Base-by-base conservation (phyloP, 1,140 invertebrate species). In the Agraylea sexmaculata region DNA sequence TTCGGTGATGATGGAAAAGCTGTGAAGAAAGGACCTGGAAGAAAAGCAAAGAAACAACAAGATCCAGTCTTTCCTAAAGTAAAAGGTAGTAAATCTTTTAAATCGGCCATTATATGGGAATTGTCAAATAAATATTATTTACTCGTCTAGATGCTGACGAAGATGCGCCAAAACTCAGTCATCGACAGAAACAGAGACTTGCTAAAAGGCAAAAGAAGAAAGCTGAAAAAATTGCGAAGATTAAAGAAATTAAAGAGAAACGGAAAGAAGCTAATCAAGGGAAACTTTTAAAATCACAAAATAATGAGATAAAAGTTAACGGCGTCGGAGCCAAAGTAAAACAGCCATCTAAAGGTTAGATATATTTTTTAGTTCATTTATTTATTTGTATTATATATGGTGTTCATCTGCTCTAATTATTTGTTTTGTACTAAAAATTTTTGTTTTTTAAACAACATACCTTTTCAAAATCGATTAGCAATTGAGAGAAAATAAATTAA, bases 21-120 rank as follows among this genome's bases (percentile, higher is more conserved):
- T 35, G 60, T 66, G n/a, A 84, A 85, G 51, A 82, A 75, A 59
- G 87, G 87, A 5, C 83, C 79, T 19, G 88, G 86, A 1, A 73
- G 76, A 43, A 93, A 91, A 66, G 69, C 84, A 0, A 81, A 76
- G 47, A 91, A 91, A 58, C 88, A 91, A 53, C 73, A 75, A 37
- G 73, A 83, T 47, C 87, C 87, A 6, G 64, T 65, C 31, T 80
- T 88, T 55, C 73, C 73, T 46, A 70, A 71, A 52, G 53, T 77
- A 27, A 46, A 58, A 57, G 62, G 74, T 73, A 63, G n/a, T n/a
- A n/a, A n/a, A n/a, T n/a, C n/a, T n/a, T n/a, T n/a, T n/a, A n/a
- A n/a, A n/a, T n/a, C n/a, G n/a, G n/a, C n/a, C n/a, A n/a, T n/a
- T n/a, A n/a, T n/a, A n/a, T n/a, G n/a, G n/a, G n/a, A n/a, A n/a